A percentile compares a stretch with the other conserved stretches of the same genome.
Conservation (phyloP, 2,888 invertebrate species). For the Cybosia mesomella region DNA sequence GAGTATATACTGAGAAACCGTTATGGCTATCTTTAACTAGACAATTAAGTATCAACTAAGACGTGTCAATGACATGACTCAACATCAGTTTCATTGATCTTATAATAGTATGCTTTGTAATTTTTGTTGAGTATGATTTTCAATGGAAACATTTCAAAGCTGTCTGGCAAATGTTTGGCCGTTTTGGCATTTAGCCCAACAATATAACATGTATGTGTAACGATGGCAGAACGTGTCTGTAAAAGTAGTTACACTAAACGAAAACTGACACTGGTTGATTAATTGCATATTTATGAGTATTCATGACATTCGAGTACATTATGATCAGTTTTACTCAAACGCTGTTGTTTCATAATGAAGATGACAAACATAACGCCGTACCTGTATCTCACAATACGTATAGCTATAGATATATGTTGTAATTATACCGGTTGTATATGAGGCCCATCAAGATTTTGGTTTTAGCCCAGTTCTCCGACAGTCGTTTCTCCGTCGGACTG, state of each 20-base stretch:
- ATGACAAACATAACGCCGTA: constrained; percentile 19
- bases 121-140: constrained; percentile 52
- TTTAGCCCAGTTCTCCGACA: no score
- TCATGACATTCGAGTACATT: constrained; percentile 56
- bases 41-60: constrained; percentile 30
- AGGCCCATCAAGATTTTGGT: not conserved
- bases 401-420: not conserved
- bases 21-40: constrained; percentile 35
- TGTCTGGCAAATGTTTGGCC: constrained; percentile 52
- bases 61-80: constrained; percentile 56
- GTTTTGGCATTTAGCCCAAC: constrained; percentile 63
- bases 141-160: constrained; percentile 52
- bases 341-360: constrained; percentile 24
- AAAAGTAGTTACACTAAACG: constrained; percentile 56
- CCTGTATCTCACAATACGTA: not conserved
- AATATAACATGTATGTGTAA: constrained; percentile 42
- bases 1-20: constrained; percentile 30
- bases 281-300: constrained; percentile 52
- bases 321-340: constrained; percentile 53
- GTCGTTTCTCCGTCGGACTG: no score
- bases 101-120: constrained; percentile 36
- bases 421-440: not conserved
- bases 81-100: constrained; percentile 37
- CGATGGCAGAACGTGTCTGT: constrained; percentile 50
- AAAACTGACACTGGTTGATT: constrained; percentile 58